Conservation (phyloP, 2,888 invertebrate species). For the Chydorus sphaericus region DNA sequence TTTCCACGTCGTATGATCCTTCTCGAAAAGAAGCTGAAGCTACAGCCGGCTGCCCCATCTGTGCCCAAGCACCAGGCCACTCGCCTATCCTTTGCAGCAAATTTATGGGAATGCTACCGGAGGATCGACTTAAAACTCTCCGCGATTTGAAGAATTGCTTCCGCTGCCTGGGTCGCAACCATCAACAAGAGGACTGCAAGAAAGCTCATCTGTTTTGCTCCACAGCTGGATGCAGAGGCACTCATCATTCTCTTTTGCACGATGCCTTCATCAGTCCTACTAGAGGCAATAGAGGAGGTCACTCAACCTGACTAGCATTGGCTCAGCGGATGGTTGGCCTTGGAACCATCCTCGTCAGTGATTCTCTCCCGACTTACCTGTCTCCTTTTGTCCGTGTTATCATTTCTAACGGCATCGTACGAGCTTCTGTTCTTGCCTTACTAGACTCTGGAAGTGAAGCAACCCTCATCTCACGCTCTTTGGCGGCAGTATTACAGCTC, state of each 20-base stretch:
- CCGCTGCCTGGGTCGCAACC: slow-evolving; percentile 1
- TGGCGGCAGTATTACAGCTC: not conserved
- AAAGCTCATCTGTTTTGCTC: not conserved
- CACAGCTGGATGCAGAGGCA: not conserved
- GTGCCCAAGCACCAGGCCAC: not conserved
- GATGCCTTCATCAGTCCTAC: not conserved
- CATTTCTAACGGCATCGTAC: not conserved
- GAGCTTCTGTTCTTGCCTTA: not conserved
- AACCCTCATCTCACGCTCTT: not conserved
- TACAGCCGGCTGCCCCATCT: not conserved
- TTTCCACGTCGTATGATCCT: not conserved
- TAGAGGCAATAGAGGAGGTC: not conserved
- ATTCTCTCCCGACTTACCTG: not conserved
- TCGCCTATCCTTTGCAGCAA: not conserved
- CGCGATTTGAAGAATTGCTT: not conserved
- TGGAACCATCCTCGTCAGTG: not conserved
- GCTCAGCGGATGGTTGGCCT: not conserved
- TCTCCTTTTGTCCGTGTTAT: too few relatives aligned
- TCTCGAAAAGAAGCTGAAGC: not conserved
- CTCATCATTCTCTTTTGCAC: slow-evolving; percentile 8
- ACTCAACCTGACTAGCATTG: too few relatives aligned
- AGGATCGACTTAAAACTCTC: not conserved
- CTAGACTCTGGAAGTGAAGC: not conserved
- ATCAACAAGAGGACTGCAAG: not conserved
- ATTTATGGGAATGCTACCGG: not conserved